Conservation (phyloP, 2,113 vertebrate genomes). For the Syngnathus typhle region DNA sequence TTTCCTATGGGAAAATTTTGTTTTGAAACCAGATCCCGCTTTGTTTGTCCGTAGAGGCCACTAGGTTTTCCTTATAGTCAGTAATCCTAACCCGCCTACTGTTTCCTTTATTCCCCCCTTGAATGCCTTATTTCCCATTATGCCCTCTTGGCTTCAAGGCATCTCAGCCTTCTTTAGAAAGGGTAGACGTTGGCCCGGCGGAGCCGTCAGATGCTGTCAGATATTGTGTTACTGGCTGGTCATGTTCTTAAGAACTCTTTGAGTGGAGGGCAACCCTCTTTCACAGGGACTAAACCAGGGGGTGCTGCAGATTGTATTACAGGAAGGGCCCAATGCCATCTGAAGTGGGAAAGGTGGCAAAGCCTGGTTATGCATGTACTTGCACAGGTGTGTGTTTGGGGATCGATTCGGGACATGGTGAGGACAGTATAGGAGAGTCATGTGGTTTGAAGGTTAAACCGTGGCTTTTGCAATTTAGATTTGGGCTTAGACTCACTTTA, state of each 20-base stretch:
- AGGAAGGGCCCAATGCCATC: slow-evolving; percentile 45
- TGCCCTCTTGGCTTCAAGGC: slow-evolving; percentile 28
- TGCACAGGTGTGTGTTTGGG: slow-evolving; percentile 5
- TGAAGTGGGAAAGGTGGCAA: slow-evolving; percentile 35
- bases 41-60: background rate
- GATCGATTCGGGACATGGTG: background rate
- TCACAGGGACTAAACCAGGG: slow-evolving; percentile 37
- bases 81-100: slow-evolving; percentile 3
- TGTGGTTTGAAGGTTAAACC: background rate
- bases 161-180: slow-evolving; percentile 35
- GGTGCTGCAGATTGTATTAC: slow-evolving; percentile 57
- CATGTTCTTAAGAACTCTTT: slow-evolving; percentile 56
- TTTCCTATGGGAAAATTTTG: background rate
- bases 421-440: background rate
- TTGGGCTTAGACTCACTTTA: background rate
- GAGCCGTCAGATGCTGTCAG: slow-evolving; percentile 39
- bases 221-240: slow-evolving; percentile 60
- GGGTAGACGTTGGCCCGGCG: slow-evolving; percentile 24
- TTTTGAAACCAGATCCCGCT: slow-evolving; percentile 14
- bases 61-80: background rate
- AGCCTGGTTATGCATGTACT: slow-evolving; percentile 16
- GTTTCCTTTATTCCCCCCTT: slow-evolving; percentile 19
- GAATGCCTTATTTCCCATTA: slow-evolving; percentile 22
- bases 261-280: slow-evolving; percentile 58
- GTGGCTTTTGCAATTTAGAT: background rate